Evolutionary conservation across 2,888 invertebrate genomes (phyloP).

Genomic region (Cheilosia variabilis): DNA sequence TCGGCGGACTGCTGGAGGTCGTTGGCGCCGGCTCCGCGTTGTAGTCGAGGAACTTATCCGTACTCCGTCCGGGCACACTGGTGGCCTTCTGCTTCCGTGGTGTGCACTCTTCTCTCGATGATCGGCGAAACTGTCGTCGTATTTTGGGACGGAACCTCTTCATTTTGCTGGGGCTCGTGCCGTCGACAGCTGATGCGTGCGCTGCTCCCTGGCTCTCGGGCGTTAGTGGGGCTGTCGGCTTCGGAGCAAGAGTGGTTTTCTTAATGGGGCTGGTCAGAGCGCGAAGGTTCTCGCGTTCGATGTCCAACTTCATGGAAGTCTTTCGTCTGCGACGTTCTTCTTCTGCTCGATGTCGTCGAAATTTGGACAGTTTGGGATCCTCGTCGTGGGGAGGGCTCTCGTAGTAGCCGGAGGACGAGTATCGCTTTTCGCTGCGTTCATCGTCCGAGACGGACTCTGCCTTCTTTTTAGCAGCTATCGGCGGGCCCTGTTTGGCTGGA

Average conservation of each 20-base stretch:
- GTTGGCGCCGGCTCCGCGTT: constrained; percentile 74
- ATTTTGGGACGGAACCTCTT: constrained; percentile 84
- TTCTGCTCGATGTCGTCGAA: constrained; percentile 85
- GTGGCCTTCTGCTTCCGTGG: constrained; percentile 77
- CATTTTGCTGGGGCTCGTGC: constrained; percentile 82
- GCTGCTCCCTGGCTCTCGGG: constrained; percentile 79
- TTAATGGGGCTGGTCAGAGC: constrained; percentile 84
- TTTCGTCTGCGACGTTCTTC: constrained; percentile 90
- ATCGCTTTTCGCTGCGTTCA: constrained; percentile 87
- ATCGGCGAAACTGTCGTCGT: constrained; percentile 81
- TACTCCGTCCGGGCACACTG: constrained; percentile 77
- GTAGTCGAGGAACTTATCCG: constrained; percentile 79
- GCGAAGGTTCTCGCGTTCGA: constrained; percentile 86
- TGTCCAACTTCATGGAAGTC: constrained; percentile 91
- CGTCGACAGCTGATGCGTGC: constrained; percentile 77
- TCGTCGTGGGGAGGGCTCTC: constrained; percentile 90
- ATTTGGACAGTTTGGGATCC: constrained; percentile 79
- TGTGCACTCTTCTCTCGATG: constrained; percentile 81
- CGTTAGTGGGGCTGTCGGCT: constrained; percentile 77
- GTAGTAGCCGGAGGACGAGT: constrained; percentile 90
- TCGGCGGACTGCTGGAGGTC: constrained; percentile 62
- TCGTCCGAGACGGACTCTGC: constrained; percentile 87
- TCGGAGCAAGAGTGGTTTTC: constrained; percentile 76
- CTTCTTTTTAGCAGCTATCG: constrained; percentile 80
- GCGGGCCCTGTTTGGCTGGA: constrained; percentile 31